These are phyloP conservation scores for Umimayanthus kanabou DNA, from an alignment of 92 coral and sea anemone genomes.

Conservation along the genomic window DNA sequence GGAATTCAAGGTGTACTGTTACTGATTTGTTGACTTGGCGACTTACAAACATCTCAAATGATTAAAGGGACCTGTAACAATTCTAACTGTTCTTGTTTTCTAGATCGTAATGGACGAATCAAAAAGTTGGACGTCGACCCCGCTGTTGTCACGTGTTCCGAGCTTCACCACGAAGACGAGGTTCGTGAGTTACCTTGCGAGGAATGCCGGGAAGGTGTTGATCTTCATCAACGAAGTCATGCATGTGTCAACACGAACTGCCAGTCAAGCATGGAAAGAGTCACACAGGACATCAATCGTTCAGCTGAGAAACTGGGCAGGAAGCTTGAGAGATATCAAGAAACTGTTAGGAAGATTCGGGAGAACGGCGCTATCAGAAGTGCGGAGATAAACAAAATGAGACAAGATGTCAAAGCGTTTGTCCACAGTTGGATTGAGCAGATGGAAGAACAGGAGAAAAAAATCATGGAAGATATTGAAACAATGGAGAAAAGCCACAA, in stretches of 20 bases:
- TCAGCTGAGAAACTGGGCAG: constrained; percentile 18
- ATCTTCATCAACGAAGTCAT: neutral
- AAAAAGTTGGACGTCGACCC: neutral
- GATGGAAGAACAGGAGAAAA: constrained; percentile 13
- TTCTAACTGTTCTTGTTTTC: neutral
- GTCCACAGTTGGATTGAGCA: constrained; percentile 25
- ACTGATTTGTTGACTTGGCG: too few species aligned
- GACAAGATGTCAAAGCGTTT: constrained; percentile 1
- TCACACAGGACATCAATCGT: neutral
- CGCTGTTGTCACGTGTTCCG: neutral
- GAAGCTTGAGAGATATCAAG: neutral
- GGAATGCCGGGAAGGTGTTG: constrained; percentile 3
- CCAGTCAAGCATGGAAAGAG: neutral
- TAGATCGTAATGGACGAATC: neutral
- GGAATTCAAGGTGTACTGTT: too few species aligned
- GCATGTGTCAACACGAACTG: neutral
- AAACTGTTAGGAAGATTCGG: neutral
- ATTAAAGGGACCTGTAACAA: neutral
- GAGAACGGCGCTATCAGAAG: constrained; percentile 11
- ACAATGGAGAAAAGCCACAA: constrained; percentile 18
- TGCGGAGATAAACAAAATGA: constrained; percentile 17
- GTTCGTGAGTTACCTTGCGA: neutral
- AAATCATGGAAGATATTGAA: constrained; percentile 34
- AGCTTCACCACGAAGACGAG: neutral
- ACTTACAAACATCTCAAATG: neutral